Evolutionary conservation across 2,888 invertebrate genomes (phyloP), one percentile per base, ranked within the genome.

Genomic region (Yponomeuta malinellus): DNA sequence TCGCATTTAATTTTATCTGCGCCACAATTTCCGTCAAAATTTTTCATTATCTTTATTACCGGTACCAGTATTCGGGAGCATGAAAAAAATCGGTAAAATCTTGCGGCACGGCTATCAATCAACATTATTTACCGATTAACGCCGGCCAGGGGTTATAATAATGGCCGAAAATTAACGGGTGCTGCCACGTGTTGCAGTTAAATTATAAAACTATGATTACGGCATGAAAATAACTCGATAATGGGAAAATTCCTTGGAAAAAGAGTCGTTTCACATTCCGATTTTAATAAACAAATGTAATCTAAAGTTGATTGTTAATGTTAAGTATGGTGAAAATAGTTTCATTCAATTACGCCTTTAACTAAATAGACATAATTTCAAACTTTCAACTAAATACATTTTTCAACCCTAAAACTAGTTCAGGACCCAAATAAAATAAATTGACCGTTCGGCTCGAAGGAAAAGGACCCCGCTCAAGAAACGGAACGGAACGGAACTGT

Each of bases 81-180:
- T 71, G 71, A 15, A 15, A 83, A 86, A 87, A 84, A 84, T 86
- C 81, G 79, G 82, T 83, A 83, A 84, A 86, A 83, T 79, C 78
- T 79, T 79, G 73, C 76, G 79, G 78, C 78, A 74, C 74, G 80
- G 82, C 83, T 81, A 88, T 88, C 87, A 83, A 88, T 88, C 87
- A 88, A 86, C 76, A 86, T 88, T 87, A 86, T 84, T 81, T 81
- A 78, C 78, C 83, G 81, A 86, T 88, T 86, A 86, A 82, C 78
- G 81, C 76, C 77, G 78, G 74, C 75, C 74, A 75, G 74, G 75
- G 72, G 70, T 78, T 81, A 76, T 83, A 84, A 76, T 83, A 84
- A 84, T 81, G 78, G 77, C 83, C 83, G 85, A 85, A 84, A 84
- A 87, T 86, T 85, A 86, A 83, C 82, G 74, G 74, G 67, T 59